Conservation (phyloP, 2,113 vertebrate genomes). For the Eonycteris spelaea region DNA sequence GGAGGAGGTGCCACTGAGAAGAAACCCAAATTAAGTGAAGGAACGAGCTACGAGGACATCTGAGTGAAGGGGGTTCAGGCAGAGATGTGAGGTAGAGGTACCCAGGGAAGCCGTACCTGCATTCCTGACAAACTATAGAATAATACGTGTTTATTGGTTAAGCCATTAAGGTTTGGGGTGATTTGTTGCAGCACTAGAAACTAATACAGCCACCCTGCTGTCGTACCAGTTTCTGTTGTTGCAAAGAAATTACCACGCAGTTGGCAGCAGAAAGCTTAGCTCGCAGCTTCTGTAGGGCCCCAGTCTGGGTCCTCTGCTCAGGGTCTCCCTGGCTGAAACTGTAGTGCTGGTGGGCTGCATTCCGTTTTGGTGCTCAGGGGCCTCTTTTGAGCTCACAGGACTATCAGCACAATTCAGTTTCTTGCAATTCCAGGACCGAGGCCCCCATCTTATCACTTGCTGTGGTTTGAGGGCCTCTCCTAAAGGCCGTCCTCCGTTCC, state of each 20-base stretch:
- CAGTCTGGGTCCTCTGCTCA: background rate
- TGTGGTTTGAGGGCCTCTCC: background rate
- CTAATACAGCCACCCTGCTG: rapidly evolving
- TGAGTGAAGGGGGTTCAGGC: background rate
- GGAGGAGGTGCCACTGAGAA: background rate
- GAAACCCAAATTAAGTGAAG: background rate
- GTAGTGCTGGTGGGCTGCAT: too few species aligned
- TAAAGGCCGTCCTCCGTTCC: too few species aligned
- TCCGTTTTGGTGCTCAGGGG: background rate
- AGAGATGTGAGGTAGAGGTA: background rate
- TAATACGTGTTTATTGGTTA: background rate
- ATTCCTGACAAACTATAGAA: background rate
- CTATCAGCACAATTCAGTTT: background rate
- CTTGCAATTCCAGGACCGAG: background rate
- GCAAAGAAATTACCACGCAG: background rate
- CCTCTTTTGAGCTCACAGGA: background rate
- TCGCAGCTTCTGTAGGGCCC: background rate
- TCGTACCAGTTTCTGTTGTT: background rate
- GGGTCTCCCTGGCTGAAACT: background rate
- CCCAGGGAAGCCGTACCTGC: background rate
- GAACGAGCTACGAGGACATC: background rate
- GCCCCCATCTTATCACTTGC: background rate
- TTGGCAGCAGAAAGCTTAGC: background rate
- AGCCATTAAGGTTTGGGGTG: background rate
- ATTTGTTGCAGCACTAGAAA: background rate